Base-by-base conservation (phyloP, 2,888 invertebrate genomes). In the Prionchulus punctatus region DNA sequence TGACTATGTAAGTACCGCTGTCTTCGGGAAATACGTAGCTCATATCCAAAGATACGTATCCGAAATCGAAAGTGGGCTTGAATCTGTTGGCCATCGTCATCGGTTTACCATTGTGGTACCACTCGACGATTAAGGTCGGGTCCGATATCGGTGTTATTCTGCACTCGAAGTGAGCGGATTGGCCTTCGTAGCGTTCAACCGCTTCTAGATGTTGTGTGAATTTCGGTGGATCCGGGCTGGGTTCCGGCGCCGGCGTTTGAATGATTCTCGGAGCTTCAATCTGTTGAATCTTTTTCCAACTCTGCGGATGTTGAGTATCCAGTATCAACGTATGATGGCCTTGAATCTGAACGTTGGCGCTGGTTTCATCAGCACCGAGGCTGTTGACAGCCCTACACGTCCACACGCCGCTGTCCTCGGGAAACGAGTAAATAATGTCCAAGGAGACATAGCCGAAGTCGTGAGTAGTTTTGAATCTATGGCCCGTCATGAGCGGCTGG, bases 371-470 rank as follows among this genome's bases (percentile, higher is more conserved):
- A 76, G 88, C 87, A 72, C 94, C 94, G 65, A 88, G 86, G 63
- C 85, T 82, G 68, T 90, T 90, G 65, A 86, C 87, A 59, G 89
- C 90, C 27, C 50, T 26, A 21, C 50, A 49, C 68, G 62, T 59
- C 74, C 96, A 96, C 73, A 87, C 85, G 57, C 96, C 96, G 58
- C 86, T 87, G 73, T 98, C 96, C 77, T 92, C 91, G 18, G 91
- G 83, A 57, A 91, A 88, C 59, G 86, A 84, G 71, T 92, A 90
- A 60, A 84, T 82, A 67, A 98, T 89, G 75, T 96, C 92, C 67
- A 98, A 78, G 56, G 91, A 86, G 63, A 92, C 89, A 68, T 92
- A 94, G 66, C 96, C 96, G 77, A 96, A 94, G 76, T 96, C 96
- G 73, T 91, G 63, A 23, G 66, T 66, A 31, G 65, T 62, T 15